phyloP scores from a whole-genome alignment of 1,140 invertebrate genomes.

The Pollicipes pollicipes region DNA sequence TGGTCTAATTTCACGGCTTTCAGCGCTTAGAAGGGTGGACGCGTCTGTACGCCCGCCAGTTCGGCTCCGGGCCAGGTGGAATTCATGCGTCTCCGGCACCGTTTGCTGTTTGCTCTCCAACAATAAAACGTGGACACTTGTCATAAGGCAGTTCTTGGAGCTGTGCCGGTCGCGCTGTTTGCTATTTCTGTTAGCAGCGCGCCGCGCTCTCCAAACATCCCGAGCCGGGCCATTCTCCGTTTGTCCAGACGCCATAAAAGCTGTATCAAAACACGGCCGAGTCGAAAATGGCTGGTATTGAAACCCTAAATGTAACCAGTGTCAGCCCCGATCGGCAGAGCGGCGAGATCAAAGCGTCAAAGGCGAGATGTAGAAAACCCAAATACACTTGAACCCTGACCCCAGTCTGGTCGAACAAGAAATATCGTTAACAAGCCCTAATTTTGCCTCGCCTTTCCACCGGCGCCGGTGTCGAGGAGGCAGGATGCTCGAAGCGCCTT shows the following conservation, averaged over 20 bases:
- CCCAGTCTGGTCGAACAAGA: not conserved
- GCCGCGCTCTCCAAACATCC: not conserved
- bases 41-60: too few relatives aligned
- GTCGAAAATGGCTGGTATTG: not conserved
- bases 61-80: too few relatives aligned
- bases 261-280: not conserved
- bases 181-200: not conserved
- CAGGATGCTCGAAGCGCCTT: not conserved
- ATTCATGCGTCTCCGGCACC: not conserved
- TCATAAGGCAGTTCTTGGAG: not conserved
- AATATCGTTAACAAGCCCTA: conserved; percentile 2
- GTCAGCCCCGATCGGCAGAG: not conserved
- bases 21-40: not conserved
- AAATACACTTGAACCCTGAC: not conserved
- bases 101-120: not conserved
- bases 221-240: not conserved
- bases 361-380: not conserved
- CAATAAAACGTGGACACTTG: not conserved
- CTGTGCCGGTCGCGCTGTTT: not conserved
- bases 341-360: not conserved
- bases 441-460: not conserved
- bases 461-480: not conserved
- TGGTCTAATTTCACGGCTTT: not conserved
- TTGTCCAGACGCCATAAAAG: not conserved
- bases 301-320: not conserved